Evolutionary conservation across 1,140 invertebrate species (phyloP), one percentile per base, ranked within the genome.

Genomic region (Drosophila prosaltans): DNA sequence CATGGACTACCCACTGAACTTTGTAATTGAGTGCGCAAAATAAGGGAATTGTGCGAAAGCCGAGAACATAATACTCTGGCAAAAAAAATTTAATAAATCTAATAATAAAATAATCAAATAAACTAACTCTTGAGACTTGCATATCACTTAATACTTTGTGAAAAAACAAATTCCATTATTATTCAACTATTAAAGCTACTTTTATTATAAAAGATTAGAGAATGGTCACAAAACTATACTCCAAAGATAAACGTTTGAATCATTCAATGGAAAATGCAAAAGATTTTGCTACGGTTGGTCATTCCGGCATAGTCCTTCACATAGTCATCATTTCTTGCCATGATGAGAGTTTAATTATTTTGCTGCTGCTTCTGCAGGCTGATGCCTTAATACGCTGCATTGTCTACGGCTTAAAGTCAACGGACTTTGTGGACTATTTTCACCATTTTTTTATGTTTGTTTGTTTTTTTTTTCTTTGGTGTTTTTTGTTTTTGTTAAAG

Each of bases 321-420:
- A 9, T 7, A 76, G 39, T 59, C 3, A 16, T 43, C 57, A 21
- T 9, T 59, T 59, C 57, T 30, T 0, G 1, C 10, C 1, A n/a
- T 3, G 5, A 32, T 43, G 28, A 63, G 41, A 16, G 5, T 40
- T 69, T 76, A 77, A 77, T 77, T 77, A 77, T 73, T 76, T 76
- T 60, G 41, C 41, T 36, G 36, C 58, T 59, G 65, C 64, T 55
- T 55, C 65, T 51, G 39, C 48, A 36, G 24, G 57, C 48, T 57
- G 62, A 51, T 51, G 45, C 45, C 80, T 72, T 88, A 88, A 83
- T 83, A 69, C 77, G 65, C 45, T 16, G 76, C 80, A 86, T 83
- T 86, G 83, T 86, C 84, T 89, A 55, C 69, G 69, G 84, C 70
- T 84, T 89, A 86, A 86, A 86, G 83, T 74, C 83, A 77, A 80